Evolutionary conservation across 1,140 invertebrate genomes (phyloP).

Genomic region (Euschistus heros): DNA sequence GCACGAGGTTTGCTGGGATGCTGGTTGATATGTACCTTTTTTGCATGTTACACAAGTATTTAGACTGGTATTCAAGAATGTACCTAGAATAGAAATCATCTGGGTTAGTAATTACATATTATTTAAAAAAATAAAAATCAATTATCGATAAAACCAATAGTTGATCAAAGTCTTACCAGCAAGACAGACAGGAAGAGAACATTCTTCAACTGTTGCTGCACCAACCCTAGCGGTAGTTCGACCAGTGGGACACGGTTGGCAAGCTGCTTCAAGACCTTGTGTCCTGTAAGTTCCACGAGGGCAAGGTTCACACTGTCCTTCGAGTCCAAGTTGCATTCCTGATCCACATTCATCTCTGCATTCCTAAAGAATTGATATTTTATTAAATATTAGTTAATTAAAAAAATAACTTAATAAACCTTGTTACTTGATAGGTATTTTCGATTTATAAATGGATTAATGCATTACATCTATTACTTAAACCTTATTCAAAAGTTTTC

Average conservation of each 20-base stretch:
- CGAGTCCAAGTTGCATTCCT: slow-evolving; percentile 72
- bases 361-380: slow-evolving; percentile 42
- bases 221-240: slow-evolving; percentile 77
- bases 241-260: slow-evolving; percentile 75
- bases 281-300: slow-evolving; percentile 81
- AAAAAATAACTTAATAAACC: too few species aligned
- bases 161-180: slow-evolving; percentile 42
- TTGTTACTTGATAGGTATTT: too few species aligned
- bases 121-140: too few species aligned
- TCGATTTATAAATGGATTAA: too few species aligned
- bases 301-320: slow-evolving; percentile 87
- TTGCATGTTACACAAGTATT: slow-evolving; percentile 82
- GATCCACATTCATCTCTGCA: slow-evolving; percentile 84
- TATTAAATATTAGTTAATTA: too few species aligned
- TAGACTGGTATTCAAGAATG: slow-evolving; percentile 70
- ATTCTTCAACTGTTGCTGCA: slow-evolving; percentile 75
- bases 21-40: slow-evolving; percentile 85
- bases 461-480: too few species aligned
- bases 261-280: slow-evolving; percentile 76
- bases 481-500: neutral
- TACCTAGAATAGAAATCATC: slow-evolving; percentile 41
- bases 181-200: slow-evolving; percentile 76
- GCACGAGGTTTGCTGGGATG: slow-evolving; percentile 79
- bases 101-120: neutral
- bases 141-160: neutral